Evolutionary conservation across 2,797 vertebrate genomes (phyloP).

Genomic region (Enteromius mattozi): DNA sequence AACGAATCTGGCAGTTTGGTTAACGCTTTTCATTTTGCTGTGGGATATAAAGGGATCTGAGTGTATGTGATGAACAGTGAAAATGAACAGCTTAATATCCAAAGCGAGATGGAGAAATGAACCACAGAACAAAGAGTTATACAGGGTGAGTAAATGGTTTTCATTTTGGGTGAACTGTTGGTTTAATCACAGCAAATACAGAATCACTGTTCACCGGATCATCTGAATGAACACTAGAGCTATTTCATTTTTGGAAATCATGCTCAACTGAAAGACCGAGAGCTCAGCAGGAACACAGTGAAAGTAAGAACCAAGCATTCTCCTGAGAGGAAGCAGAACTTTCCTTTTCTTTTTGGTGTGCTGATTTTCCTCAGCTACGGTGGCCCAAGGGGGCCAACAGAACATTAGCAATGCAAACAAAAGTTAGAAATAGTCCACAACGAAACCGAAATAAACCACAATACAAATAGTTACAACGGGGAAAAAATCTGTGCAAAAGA

Average conservation of each 20-base stretch:
- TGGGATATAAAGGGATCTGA: constrained; percentile 12
- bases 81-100: constrained; percentile 16
- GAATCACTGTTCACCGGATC: constrained; percentile 6
- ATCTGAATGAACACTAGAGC: not conserved
- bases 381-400: not conserved
- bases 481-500: not conserved
- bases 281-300: not conserved
- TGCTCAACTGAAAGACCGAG: not conserved
- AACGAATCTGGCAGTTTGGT: constrained; percentile 72
- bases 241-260: not conserved
- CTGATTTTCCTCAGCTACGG: constrained; percentile 5
- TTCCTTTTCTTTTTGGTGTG: not conserved
- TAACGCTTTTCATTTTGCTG: constrained; percentile 66
- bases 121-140: not conserved
- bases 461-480: not conserved
- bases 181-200: constrained; percentile 25
- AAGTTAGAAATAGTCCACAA: not conserved
- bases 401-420: not conserved
- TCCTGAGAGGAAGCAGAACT: not conserved
- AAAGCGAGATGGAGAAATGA: not conserved
- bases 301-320: not conserved
- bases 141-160: not conserved
- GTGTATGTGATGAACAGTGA: not conserved
- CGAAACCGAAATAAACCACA: not conserved
- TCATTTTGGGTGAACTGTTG: constrained; percentile 9